Conservation (phyloP, 2,113 vertebrate genomes). For the Melanocharis versteri region DNA sequence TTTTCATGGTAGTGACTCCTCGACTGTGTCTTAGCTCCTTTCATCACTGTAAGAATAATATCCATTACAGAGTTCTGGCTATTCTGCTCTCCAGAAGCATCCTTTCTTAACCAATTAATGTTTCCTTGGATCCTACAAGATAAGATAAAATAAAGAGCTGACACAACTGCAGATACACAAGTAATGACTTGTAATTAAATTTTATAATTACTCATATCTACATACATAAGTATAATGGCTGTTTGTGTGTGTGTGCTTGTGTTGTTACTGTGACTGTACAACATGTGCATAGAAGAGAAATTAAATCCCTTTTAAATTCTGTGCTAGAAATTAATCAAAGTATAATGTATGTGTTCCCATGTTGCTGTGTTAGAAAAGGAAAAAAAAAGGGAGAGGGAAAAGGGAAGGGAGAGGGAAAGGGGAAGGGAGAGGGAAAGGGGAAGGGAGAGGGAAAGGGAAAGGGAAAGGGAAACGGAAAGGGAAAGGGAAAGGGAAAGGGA, state of each 20-base stretch:
- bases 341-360: neutral
- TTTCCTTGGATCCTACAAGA: neutral
- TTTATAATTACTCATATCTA: neutral
- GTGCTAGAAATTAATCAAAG: neutral
- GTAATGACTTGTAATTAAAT: neutral
- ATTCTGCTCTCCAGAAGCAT: neutral
- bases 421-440: neutral
- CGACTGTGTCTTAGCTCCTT: neutral
- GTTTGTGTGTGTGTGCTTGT: neutral
- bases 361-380: neutral
- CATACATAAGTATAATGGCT: neutral
- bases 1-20: neutral
- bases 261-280: neutral
- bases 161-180: neutral
- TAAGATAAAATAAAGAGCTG: neutral
- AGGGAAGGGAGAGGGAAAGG: too few species aligned
- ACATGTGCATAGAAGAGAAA: neutral
- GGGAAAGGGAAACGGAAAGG: rapidly evolving
- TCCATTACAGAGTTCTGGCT: neutral
- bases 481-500: neutral
- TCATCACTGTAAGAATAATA: neutral
- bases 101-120: neutral
- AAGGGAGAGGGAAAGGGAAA: too few species aligned
- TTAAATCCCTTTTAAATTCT: neutral
- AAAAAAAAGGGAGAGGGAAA: neutral